Evolutionary conservation across 2,888 invertebrate genomes (phyloP).

Genomic region (Zhuqinia jingwanae): DNA sequence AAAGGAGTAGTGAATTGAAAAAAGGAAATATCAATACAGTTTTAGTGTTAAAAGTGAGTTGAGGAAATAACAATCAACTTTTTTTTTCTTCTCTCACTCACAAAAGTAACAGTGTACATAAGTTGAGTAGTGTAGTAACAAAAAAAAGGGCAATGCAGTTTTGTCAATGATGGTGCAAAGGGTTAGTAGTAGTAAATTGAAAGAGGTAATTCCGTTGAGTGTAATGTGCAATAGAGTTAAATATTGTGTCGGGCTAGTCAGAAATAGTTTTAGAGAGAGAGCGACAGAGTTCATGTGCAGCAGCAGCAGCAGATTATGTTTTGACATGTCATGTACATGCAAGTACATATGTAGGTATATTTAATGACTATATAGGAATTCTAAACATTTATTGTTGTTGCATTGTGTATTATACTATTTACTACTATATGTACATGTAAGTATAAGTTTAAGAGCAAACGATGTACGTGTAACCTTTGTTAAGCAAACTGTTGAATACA

Average conservation of each 20-base stretch:
- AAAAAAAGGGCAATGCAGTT: slow-evolving; percentile 21
- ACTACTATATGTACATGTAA: no score
- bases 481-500: slow-evolving; percentile 26
- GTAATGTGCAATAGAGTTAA: slow-evolving; percentile 23
- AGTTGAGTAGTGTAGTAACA: background rate
- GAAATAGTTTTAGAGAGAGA: no score
- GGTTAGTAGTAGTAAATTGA: slow-evolving; percentile 44
- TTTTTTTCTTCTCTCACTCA: no score
- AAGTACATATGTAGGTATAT: background rate
- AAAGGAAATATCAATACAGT: slow-evolving; percentile 33
- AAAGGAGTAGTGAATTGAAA: background rate
- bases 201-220: slow-evolving; percentile 30
- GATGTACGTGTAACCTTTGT: background rate
- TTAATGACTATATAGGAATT: no score
- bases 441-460: no score
- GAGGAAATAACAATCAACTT: slow-evolving; percentile 41
- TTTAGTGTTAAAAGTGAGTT: slow-evolving; percentile 8
- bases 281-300: background rate
- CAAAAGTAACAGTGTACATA: no score
- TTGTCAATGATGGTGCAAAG: background rate
- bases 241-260: slow-evolving; percentile 3
- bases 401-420: no score
- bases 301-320: no score
- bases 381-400: no score
- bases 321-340: no score